Conservation (phyloP, 2,797 vertebrate genomes). For the Hoplostethus mediterraneus region DNA sequence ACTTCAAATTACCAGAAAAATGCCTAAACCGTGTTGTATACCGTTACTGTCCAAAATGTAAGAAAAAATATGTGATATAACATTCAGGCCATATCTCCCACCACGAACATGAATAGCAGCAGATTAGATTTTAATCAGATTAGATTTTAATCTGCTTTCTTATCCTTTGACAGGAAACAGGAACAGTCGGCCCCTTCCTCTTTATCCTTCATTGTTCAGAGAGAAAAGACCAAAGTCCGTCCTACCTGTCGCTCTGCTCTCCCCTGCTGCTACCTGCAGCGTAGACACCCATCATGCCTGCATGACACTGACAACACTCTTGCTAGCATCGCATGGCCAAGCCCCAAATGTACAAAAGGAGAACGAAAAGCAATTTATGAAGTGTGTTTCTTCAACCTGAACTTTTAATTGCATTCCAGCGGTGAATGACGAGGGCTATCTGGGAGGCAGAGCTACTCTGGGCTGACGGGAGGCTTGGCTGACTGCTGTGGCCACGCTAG, state of each 20-base stretch:
- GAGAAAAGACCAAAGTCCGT: constrained; percentile 52
- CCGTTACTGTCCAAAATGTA: too few relatives aligned
- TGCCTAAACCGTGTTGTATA: too few relatives aligned
- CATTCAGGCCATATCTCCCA: too few relatives aligned
- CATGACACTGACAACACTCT: constrained; percentile 16
- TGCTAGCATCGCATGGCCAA: constrained; percentile 17
- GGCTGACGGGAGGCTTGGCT: constrained; percentile 3
- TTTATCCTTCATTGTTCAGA: constrained; percentile 42
- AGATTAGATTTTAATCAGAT: constrained; percentile 25
- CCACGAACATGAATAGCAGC: not conserved
- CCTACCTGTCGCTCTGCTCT: constrained; percentile 30
- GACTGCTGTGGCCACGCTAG: constrained; percentile 6
- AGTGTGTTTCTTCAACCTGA: constrained; percentile 4
- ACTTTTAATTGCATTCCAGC: constrained; percentile 41
- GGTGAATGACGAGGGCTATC: constrained; percentile 22
- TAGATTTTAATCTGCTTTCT: constrained; percentile 39
- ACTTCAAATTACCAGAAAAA: too few relatives aligned
- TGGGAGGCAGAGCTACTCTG: constrained; percentile 1
- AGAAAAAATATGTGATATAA: too few relatives aligned
- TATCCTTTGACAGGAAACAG: constrained; percentile 25
- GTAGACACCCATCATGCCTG: constrained; percentile 54
- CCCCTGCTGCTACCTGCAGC: constrained; percentile 42
- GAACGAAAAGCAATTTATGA: constrained; percentile 8
- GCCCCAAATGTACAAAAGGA: constrained; percentile 3
- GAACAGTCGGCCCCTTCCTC: constrained; percentile 19